Base-by-base conservation (phyloP, 1,140 invertebrate genomes). In the Zaprionus ornatus region DNA sequence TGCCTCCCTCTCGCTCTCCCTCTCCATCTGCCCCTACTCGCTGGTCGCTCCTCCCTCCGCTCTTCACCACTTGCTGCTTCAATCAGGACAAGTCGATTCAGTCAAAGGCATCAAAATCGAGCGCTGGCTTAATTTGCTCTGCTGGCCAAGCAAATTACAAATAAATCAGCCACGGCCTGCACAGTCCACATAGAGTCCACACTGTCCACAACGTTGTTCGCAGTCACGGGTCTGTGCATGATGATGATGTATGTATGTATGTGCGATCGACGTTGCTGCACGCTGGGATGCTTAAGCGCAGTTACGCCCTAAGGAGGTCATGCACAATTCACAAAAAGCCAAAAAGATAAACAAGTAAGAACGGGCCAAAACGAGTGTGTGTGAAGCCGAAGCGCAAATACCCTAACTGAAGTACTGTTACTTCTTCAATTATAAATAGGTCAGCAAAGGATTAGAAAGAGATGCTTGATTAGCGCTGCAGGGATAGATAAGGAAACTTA, bases 261-360 rank as follows among this genome's bases (percentile, higher is more conserved):
- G 29, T 29, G 21, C 48, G 45, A 63, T 54, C 61, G 29, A 63
- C 19, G 54, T 1, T 27, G 69, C 42, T 66, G 54, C 29, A 57
- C 29, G 57, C 23, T 63, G 65, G 48, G 65, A 64, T 71, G 74
- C 73, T 72, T 77, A 73, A 77, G 71, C 79, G 77, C 80, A 80
- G 80, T 83, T 83, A 83, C 80, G 75, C 80, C 80, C 79, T 83
- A 80, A 80, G 80, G 80, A 83, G 80, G 80, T 83, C 80, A 83
- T 80, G 72, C 72, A 37, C 69, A 66, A 76, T 52, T 40, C 29
- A 10, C 52, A 29, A 35, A 60, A 59, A 59, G n/a, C 17, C 27
- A 52, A 27, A 42, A 40, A 17, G 13, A 42, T 12, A 29, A 27
- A 45, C 15, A 66, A 42, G 21, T 6, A 17, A 63, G 27, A 17